These are phyloP conservation scores for Paelopatides confundens DNA, from an alignment of 53 echinoderm and acorn worm genomes.

Conservation along the genomic window DNA sequence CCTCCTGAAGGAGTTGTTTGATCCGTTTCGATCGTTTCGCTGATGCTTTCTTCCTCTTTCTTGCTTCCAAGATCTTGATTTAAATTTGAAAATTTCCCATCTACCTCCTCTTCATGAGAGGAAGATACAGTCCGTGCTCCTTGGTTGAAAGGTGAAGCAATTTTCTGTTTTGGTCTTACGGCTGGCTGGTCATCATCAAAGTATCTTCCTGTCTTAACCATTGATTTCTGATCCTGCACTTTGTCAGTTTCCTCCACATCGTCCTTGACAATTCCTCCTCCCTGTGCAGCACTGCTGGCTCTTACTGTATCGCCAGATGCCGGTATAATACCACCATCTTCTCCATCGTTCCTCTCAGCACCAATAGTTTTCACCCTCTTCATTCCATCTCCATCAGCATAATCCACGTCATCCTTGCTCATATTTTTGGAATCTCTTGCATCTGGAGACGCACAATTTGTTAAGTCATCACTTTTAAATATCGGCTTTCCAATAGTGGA, in stretches of 20 bases:
- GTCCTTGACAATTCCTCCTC: not conserved
- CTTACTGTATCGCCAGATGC: not conserved
- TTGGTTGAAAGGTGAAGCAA: no score
- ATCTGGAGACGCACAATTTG: no score
- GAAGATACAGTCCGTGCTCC: not conserved
- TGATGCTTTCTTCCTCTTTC: not conserved
- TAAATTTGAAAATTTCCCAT: not conserved
- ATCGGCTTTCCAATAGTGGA: no score
- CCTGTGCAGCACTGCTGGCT: not conserved
- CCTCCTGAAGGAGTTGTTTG: not conserved
- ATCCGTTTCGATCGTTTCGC: not conserved
- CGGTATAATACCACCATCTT: not conserved
- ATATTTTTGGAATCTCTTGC: no score
- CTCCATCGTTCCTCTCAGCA: not conserved
- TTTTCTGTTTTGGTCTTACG: conserved; percentile 5
- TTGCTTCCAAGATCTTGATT: not conserved
- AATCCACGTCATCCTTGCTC: no score
- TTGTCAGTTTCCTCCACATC: not conserved
- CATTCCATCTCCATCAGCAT: no score
- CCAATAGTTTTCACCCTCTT: not conserved
- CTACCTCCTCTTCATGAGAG: not conserved
- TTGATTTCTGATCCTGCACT: not conserved
- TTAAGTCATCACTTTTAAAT: no score
- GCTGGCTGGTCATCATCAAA: not conserved
- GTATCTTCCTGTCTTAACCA: not conserved